Conservation (phyloP, 2,888 invertebrate species). For the Trachelus iudaicus region DNA sequence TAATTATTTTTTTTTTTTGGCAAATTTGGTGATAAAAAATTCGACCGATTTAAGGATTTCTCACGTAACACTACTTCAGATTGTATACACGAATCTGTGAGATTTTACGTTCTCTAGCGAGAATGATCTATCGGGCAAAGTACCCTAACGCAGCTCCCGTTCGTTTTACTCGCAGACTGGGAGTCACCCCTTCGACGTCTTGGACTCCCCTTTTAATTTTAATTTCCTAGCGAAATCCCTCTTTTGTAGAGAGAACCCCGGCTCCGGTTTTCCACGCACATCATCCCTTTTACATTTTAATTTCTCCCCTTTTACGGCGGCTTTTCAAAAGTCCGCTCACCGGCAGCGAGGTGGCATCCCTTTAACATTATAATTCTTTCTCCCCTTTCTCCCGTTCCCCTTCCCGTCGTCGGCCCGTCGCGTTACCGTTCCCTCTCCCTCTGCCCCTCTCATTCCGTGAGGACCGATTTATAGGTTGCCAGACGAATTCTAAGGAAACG, state of each 20-base stretch:
- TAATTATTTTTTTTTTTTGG: no score
- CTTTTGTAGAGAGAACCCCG: conserved; percentile 43
- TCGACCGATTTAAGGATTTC: background rate
- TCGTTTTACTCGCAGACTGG: background rate
- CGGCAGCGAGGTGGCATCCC: conserved; percentile 56
- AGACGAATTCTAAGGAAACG: conserved; percentile 56
- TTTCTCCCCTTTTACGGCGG: conserved; percentile 62
- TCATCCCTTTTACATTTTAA: conserved; percentile 65
- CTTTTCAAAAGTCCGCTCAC: conserved; percentile 52
- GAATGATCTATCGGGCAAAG: background rate
- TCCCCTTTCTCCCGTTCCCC: conserved; percentile 26
- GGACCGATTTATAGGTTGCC: conserved; percentile 57
- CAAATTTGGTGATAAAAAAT: background rate
- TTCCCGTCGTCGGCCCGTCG: background rate
- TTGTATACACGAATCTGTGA: background rate
- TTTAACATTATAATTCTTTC: conserved; percentile 63
- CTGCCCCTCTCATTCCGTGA: conserved; percentile 30
- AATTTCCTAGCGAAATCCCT: conserved; percentile 59
- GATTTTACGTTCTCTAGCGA: background rate
- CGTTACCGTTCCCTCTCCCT: conserved; percentile 1
- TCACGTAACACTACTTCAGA: background rate
- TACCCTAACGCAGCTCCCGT: background rate
- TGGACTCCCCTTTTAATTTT: conserved; percentile 34
- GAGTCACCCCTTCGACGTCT: conserved; percentile 1
- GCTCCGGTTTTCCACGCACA: conserved; percentile 59